Conservation (phyloP, 2,888 invertebrate species). For the Drosophila macrothrix region DNA sequence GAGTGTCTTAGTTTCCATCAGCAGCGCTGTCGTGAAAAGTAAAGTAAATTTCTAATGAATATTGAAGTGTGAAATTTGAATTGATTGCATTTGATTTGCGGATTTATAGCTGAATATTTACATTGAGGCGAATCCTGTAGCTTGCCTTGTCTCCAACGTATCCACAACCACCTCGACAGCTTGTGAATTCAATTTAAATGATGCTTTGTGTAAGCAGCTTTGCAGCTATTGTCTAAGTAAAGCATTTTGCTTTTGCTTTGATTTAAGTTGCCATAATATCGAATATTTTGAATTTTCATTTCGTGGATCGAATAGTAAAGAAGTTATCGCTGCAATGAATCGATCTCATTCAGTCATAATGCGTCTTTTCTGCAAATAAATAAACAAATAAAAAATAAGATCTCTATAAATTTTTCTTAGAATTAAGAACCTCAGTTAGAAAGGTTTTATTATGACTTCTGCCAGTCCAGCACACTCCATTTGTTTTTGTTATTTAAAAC, state of each 20-base stretch:
- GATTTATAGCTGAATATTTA: conserved; percentile 71
- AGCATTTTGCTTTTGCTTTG: not conserved
- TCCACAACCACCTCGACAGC: not conserved
- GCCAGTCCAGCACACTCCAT: not conserved
- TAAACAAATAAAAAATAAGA: not conserved
- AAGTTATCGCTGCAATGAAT: not conserved
- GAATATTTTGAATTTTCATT: not conserved
- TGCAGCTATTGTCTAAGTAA: conserved; percentile 9
- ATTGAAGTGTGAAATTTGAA: conserved; percentile 79
- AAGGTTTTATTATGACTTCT: not conserved
- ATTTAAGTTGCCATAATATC: not conserved
- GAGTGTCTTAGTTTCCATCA: conserved; percentile 32
- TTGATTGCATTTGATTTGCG: conserved; percentile 78
- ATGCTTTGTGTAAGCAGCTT: conserved; percentile 22
- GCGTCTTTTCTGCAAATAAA: not conserved
- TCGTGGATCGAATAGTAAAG: not conserved
- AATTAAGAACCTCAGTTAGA: not conserved
- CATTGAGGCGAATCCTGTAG: conserved; percentile 44
- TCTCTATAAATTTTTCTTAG: not conserved
- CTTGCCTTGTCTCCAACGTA: conserved; percentile 8
- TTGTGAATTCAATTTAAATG: conserved; percentile 40
- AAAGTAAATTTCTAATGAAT: conserved; percentile 79
- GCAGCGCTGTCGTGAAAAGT: conserved; percentile 59
- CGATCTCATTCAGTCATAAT: not conserved
- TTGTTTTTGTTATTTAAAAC: not conserved